phyloP scores from a whole-genome alignment of 2,888 invertebrate species.

The Trichacis sp. region DNA sequence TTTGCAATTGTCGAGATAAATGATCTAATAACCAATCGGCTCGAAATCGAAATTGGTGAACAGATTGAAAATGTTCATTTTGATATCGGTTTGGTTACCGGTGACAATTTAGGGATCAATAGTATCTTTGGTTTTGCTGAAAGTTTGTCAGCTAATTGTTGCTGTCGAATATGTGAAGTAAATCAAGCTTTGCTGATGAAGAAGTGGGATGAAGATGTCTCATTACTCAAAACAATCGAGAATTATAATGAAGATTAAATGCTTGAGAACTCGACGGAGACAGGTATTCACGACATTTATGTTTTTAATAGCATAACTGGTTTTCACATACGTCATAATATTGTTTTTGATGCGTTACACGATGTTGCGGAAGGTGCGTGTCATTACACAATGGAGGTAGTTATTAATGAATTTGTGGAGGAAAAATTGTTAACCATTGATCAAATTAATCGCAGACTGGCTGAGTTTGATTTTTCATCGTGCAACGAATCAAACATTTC shows the following conservation, averaged over 20 bases:
- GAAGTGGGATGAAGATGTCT: constrained; percentile 6
- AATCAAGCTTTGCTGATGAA: background rate
- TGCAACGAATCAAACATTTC: too few relatives aligned
- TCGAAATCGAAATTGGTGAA: too few relatives aligned
- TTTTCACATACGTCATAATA: constrained; percentile 28
- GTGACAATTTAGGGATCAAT: constrained; percentile 32
- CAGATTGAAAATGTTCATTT: too few relatives aligned
- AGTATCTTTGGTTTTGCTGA: constrained; percentile 27
- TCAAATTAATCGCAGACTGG: too few relatives aligned
- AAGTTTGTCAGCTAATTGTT: constrained; percentile 12
- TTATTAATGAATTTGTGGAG: too few relatives aligned
- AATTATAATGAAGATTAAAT: constrained; percentile 11
- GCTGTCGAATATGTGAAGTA: constrained; percentile 5
- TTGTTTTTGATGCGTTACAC: constrained; percentile 35
- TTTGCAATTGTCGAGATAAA: too few relatives aligned
- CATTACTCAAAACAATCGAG: constrained; percentile 8
- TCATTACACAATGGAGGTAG: too few relatives aligned
- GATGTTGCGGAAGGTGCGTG: too few relatives aligned
- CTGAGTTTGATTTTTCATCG: too few relatives aligned
- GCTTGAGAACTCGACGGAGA: constrained; percentile 2
- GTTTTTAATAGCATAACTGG: constrained; percentile 21
- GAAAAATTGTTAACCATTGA: too few relatives aligned
- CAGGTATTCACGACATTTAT: constrained; percentile 19
- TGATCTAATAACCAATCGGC: too few relatives aligned
- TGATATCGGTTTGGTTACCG: too few relatives aligned